A percentile compares a stretch with the other conserved stretches of the same genome.
Conservation (phyloP, 2,113 vertebrate genomes). For the Chelonoidis abingdonii region DNA sequence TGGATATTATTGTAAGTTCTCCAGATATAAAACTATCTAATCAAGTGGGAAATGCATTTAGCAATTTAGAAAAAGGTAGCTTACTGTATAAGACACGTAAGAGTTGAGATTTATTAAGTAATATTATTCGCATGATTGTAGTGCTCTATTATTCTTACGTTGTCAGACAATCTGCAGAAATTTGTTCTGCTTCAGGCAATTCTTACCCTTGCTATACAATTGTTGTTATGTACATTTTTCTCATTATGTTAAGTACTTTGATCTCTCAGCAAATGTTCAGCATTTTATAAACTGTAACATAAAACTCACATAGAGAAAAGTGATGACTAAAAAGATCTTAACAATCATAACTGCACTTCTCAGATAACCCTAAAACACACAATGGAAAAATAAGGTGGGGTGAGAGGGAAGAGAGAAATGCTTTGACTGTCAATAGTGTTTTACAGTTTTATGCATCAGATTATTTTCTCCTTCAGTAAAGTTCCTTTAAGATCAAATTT, state of each 20-base stretch:
- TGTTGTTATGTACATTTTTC: not conserved
- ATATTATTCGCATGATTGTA: slow-evolving; percentile 32
- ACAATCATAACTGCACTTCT: not conserved
- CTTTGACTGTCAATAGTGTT: slow-evolving; percentile 2
- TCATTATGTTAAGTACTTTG: slow-evolving; percentile 50
- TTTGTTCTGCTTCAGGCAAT: slow-evolving; percentile 55
- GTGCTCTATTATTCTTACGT: slow-evolving; percentile 31
- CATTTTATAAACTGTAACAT: slow-evolving; percentile 42
- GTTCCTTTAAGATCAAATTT: slow-evolving; percentile 26
- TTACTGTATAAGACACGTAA: slow-evolving; percentile 30
- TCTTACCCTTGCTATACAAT: slow-evolving; percentile 30
- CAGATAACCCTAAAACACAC: slow-evolving; percentile 1
- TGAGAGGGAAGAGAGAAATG: not conserved
- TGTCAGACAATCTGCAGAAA: slow-evolving; percentile 47
- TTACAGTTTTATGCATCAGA: slow-evolving; percentile 21
- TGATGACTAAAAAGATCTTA: not conserved
- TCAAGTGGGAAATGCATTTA: slow-evolving; percentile 29
- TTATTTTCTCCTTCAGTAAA: slow-evolving; percentile 46
- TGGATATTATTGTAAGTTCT: slow-evolving; percentile 20
- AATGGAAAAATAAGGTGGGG: not conserved
- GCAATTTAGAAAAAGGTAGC: slow-evolving; percentile 5
- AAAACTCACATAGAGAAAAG: slow-evolving; percentile 8
- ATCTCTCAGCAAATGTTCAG: slow-evolving; percentile 47
- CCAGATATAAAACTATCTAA: slow-evolving; percentile 41
- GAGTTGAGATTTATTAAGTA: slow-evolving; percentile 43